phyloP scores from a whole-genome alignment of 1,140 invertebrate species.

The Trichomalopsis sarcophagae region DNA sequence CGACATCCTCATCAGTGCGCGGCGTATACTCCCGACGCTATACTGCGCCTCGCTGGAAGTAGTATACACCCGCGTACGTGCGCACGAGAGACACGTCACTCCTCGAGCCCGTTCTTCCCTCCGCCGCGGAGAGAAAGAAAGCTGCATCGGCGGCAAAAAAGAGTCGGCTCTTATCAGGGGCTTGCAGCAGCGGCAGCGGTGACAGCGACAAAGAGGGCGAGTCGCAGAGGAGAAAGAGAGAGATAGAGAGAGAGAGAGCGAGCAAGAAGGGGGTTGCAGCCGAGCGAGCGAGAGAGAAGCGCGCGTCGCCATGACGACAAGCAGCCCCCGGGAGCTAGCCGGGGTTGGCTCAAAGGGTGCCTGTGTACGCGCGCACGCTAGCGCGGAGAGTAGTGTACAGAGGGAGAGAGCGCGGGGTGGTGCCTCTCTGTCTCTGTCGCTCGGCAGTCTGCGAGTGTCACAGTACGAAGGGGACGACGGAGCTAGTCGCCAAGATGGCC shows the following conservation, averaged over 20 bases:
- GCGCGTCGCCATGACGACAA: slow-evolving; percentile 69
- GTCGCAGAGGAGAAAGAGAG: neutral
- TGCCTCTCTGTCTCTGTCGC: slow-evolving; percentile 37
- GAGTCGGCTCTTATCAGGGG: neutral
- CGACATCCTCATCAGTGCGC: neutral
- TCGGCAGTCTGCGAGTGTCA: slow-evolving; percentile 62
- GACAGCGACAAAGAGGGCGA: neutral
- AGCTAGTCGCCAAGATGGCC: slow-evolving; percentile 45
- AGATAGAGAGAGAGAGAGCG: slow-evolving; percentile 5
- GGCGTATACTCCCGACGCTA: too few species aligned
- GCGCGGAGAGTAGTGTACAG: neutral
- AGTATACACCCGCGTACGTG: neutral
- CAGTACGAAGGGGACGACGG: slow-evolving; percentile 70
- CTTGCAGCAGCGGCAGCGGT: neutral
- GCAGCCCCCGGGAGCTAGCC: slow-evolving; percentile 60
- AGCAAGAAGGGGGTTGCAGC: neutral
- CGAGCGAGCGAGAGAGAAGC: slow-evolving; percentile 62
- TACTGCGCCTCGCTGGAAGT: too few species aligned
- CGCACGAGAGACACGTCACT: neutral
- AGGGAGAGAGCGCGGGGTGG: slow-evolving; percentile 55
- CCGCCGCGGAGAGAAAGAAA: neutral
- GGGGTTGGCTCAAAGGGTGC: slow-evolving; percentile 69
- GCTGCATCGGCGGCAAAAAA: neutral
- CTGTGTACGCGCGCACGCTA: slow-evolving; percentile 57
- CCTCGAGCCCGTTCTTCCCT: neutral